phyloP scores from a whole-genome alignment of 2,797 vertebrate genomes.

The Microctenopoma steveboyesi region DNA sequence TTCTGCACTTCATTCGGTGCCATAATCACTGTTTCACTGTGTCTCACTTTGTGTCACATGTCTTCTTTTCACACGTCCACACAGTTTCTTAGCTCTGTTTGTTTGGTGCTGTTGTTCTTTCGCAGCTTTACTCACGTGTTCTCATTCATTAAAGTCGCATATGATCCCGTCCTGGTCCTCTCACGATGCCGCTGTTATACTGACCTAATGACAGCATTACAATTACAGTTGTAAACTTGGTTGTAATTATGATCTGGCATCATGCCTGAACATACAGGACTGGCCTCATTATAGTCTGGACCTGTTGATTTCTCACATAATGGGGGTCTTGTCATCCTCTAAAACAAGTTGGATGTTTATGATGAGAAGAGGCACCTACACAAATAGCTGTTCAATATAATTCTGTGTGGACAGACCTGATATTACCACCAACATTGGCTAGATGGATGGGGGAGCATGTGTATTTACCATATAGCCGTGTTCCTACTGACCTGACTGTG shows the following conservation, averaged over 20 bases:
- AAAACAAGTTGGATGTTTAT: background rate
- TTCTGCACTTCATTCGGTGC: slow-evolving; percentile 11
- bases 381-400: background rate
- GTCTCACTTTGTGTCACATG: slow-evolving; percentile 5
- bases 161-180: background rate
- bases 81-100: background rate
- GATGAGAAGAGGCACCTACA: background rate
- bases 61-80: slow-evolving; percentile 5
- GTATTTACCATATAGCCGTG: background rate
- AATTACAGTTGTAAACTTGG: background rate
- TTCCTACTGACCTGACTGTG: slow-evolving; percentile 22
- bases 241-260: background rate
- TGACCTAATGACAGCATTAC: background rate
- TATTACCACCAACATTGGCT: background rate
- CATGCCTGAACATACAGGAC: background rate
- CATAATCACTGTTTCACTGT: slow-evolving; percentile 1
- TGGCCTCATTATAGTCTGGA: background rate
- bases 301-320: no score
- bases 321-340: no score
- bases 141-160: background rate
- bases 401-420: background rate
- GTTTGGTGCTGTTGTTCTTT: background rate
- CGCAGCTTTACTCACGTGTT: background rate
- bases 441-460: background rate
- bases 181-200: background rate